Evolutionary conservation across 2,888 invertebrate genomes (phyloP).

Genomic region (Nemotelus pantherinus): DNA sequence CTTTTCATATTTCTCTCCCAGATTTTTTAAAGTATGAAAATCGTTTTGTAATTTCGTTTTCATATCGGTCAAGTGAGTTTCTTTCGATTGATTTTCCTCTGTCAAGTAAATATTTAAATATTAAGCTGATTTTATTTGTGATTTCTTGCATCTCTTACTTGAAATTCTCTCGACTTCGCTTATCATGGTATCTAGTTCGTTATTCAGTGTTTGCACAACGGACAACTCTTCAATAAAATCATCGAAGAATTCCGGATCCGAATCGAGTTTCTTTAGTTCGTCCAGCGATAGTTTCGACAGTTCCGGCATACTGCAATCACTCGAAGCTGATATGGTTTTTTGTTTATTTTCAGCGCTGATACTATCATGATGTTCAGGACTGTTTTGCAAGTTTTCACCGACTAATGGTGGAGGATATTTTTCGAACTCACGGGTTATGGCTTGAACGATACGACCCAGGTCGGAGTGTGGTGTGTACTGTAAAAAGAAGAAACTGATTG

Average conservation of each 20-base stretch:
- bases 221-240: conserved; percentile 78
- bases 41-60: conserved; percentile 71
- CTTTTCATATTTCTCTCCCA: conserved; percentile 77
- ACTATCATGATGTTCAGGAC: conserved; percentile 6
- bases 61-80: conserved; percentile 63
- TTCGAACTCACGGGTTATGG: conserved; percentile 81
- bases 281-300: conserved; percentile 66
- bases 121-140: background rate
- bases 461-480: conserved; percentile 81
- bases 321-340: conserved; percentile 8
- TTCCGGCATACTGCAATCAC: conserved; percentile 60
- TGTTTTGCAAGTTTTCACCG: conserved; percentile 50
- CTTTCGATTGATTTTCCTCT: conserved; percentile 75
- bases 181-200: conserved; percentile 77
- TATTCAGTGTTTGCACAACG: conserved; percentile 73
- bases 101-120: conserved; percentile 55
- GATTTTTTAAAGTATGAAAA: conserved; percentile 74
- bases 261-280: conserved; percentile 75
- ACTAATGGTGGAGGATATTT: conserved; percentile 69
- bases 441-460: conserved; percentile 82
- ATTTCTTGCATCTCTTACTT: conserved; percentile 63
- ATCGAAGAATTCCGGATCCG: conserved; percentile 77
- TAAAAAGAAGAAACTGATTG: conserved; percentile 51
- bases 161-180: conserved; percentile 76
- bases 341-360: conserved; percentile 45